Evolutionary conservation across 2,888 invertebrate species (phyloP), one percentile per base, ranked within the genome.

Genomic region (Drosophila yooni): DNA sequence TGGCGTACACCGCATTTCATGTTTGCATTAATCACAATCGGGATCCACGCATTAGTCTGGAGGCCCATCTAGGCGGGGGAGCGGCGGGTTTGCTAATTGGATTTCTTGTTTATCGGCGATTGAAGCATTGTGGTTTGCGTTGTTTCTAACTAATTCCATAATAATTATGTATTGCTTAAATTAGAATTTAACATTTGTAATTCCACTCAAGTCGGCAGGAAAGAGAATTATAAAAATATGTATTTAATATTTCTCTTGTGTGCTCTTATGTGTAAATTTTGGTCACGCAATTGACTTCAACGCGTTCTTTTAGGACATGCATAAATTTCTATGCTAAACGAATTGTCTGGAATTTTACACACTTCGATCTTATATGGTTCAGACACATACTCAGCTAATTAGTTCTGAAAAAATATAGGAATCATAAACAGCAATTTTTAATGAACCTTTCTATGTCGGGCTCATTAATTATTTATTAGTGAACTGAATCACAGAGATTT

Each of bases 11-110:
- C 48, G 81, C 93, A n/a, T 92, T 93, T 65, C 94, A 95, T 79
- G 92, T 93, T 61, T 90, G 91, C 79, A 83, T 92, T 50, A 92
- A 93, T 71, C 92, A 93, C 48, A 94, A 94, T 88, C 76, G 64
- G n/a, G 85, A 91, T 79, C 94, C 94, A 18, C 92, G 93, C 40
- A 94, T 96, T 71, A 96, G 96, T 48, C 95, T 96, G 95, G 95
- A 95, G 1, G 96, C 96, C 7, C 97, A 97, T 89, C 93, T 94
- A 21, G 94, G 95, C 8, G 97, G 97, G 6, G 96, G 96, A 4
- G 91, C 95, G 1, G 94, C 95, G 1, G 97, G 96, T 0, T 93
- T 96, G 8, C 86, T 90, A 15, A 64, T 82, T 58, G 92, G 92
- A 6, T 85, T 89, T 56, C 27, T 90, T 18, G 58, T 79, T 0